Evolutionary conservation across 2,797 vertebrate species (phyloP), one percentile per base, ranked within the genome.

Genomic region (Sebastes kiyomatsui): DNA sequence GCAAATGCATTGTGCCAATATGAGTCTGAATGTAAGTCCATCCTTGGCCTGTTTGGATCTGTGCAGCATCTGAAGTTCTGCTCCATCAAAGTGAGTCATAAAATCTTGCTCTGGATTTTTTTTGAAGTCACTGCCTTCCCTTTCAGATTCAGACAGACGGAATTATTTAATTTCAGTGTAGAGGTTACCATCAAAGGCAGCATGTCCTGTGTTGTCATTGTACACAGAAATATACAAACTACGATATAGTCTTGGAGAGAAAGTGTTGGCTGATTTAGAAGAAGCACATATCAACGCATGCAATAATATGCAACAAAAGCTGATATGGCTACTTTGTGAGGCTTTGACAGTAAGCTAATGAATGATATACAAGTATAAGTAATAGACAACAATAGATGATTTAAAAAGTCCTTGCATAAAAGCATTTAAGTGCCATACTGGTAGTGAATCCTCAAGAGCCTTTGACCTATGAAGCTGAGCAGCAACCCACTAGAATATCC

Each of bases 131-230:
- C 69, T 76, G 75, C 14, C 27, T 74, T 84, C 69, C 30, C 25
- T 82, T 65, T 76, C 77, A 20, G 68, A 83, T 75, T 82, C 64
- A 85, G 80, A 86, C 28, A 72, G 58, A 84, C 33, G 79, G 65
- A 88, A 87, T 86, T 75, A 84, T 81, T 86, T 10, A 78, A 68
- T 38, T 82, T 42, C 30, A 66, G 55, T 16, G 77, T 75, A 65
- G 75, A 65, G 60, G 68, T 87, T 85, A 71, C 27, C 70, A 84
- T 88, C 78, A 90, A 88, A 88, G 42, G 23, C 62, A 67, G 23
- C 9, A 25, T 68, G 67, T 35, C 38, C 54, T 67, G 58, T 75
- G 68, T 23, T 87, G 35, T 28, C 7, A 61, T 32, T 54, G 20
- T 32, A 77, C 49, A 59, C 23, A 78, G 42, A 42, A 66, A 65